Evolutionary conservation across 2,888 invertebrate species (phyloP), one percentile per base, ranked within the genome.

Genomic region (Drosophila borborema): DNA sequence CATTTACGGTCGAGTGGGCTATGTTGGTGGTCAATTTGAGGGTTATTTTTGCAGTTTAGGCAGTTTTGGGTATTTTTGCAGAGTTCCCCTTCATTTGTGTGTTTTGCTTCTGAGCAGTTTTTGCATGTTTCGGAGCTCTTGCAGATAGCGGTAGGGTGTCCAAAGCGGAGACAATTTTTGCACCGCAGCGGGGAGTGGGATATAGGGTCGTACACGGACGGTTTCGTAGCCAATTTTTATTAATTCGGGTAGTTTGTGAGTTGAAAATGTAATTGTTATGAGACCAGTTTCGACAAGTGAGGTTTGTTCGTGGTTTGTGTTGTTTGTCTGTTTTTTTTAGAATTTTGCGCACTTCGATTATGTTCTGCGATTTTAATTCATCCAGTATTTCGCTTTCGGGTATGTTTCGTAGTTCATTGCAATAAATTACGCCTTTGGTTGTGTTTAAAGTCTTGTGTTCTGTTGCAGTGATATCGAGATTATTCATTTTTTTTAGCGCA

Each of bases 131-230:
- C 58, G 10, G n/a, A 14, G 49, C 53, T 55, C 45, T 72, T 74
- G 38, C 68, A 74, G 45, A 14, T 14, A 45, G 38, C 10, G 64
- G 31, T n/a, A 66, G 64, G 56, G 61, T 67, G 74, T 16, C 71
- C 68, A 59, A 75, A 69, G n/a, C 64, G 68, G 16, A 63, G 53
- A 40, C 74, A 74, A 20, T 56, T 74, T 58, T 28, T 68, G 64
- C 61, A 68, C 38, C 64, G 59, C 3, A 72, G 43, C 18, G 72
- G 72, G 72, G 4, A 64, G 53, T 10, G 67, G 72, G 23, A 60
- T 64, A n/a, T 67, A 70, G 10, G 64, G 61, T 6, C 64, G 38
- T 6, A 65, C 58, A 2, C 45, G 40, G 0, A 60, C 56, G 3
- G 28, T 43, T 45, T 61, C 31, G 14, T 54, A 58, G 23, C 45